These are phyloP conservation scores for Drosophila bipectinata DNA, from an alignment of 1,140 invertebrate species.

Conservation along the genomic window DNA sequence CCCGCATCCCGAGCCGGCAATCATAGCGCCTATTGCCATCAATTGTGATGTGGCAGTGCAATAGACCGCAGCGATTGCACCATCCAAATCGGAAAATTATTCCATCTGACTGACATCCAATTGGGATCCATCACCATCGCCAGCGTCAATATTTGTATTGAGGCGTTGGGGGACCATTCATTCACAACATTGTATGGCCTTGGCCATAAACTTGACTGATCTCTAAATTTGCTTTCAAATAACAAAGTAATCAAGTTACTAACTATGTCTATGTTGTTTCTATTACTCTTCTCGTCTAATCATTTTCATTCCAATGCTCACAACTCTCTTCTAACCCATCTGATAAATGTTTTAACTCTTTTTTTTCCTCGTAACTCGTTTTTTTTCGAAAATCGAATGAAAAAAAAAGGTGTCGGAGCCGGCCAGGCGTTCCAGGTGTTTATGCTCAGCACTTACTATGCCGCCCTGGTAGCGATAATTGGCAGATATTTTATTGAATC, in stretches of 20 bases:
- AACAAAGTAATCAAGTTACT: background rate
- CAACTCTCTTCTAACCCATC: constrained; percentile 18
- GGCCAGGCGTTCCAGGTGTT: constrained; percentile 90
- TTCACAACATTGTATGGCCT: constrained; percentile 30
- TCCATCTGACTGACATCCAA: constrained; percentile 41
- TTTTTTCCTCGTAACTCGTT: constrained; percentile 25
- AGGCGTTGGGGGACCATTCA: constrained; percentile 12
- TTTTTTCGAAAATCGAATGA: constrained; percentile 15
- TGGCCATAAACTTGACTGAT: constrained; percentile 15
- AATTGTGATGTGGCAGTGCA: constrained; percentile 64
- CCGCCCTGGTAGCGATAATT: constrained; percentile 89
- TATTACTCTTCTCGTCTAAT: background rate
- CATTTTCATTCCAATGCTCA: constrained; percentile 5
- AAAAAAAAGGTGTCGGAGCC: constrained; percentile 88
- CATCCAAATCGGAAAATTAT: constrained; percentile 43
- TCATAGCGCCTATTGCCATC: constrained; percentile 59
- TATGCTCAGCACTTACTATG: constrained; percentile 89
- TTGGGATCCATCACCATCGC: constrained; percentile 23
- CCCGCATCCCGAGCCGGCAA: constrained; percentile 11
- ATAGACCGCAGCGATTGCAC: constrained; percentile 63
- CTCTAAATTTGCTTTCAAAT: too few relatives aligned
- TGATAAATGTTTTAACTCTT: constrained; percentile 34
- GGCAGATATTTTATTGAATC: constrained; percentile 88
- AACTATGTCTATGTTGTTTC: background rate
- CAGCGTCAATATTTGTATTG: constrained; percentile 3